Base-by-base conservation (phyloP, 2,797 vertebrate species). In the Diceros bicornis region DNA sequence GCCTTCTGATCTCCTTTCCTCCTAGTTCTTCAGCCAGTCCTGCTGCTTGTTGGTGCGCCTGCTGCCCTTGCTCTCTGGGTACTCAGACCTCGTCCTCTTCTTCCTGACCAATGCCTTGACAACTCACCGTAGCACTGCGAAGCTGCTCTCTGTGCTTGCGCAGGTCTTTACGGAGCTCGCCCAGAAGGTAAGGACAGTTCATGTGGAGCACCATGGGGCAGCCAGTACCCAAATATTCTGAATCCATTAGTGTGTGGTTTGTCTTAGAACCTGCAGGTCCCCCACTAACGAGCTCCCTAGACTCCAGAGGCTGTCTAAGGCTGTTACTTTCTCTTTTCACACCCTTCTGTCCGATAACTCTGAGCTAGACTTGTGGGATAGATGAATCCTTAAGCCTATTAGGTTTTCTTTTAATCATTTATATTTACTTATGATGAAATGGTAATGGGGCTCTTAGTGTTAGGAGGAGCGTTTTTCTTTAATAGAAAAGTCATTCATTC, bases 131-230 rank as follows among this genome's bases (percentile, higher is more conserved):
- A 99, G 99, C 98, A 99, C 99, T 0, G 99, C 99, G 2, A 99
- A 99, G 86, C 98, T 99, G 91, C 99, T 99, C 81, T 99, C 99
- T 11, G 99, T 99, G 55, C 98, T 99, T 91, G 98, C 99, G 37
- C 99, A 98, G 97, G 96, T 99, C 99, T 99, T 99, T 98, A 99
- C 99, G 0, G 99, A 99, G 96, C 99, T 99, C 0, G 99, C 99
- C 75, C 99, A 99, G 93, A 99, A 99, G 99, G 99, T 99, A 99
- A 97, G 97, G 50, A 84, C 64, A 81, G 0, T 77, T 44, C 5
- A 12, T 7, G 2, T 50, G 50, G 18, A 79, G 44, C 12, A 20
- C 64, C 7, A 3, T 20, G 32, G 27, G n/a, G 32, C 37, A 55
- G 12, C 25, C 14, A 59, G n/a, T 34, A 34, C 20, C 57, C 44